Evolutionary conservation across 2,797 vertebrate genomes (phyloP).

Genomic region (Loriculus beryllinus): DNA sequence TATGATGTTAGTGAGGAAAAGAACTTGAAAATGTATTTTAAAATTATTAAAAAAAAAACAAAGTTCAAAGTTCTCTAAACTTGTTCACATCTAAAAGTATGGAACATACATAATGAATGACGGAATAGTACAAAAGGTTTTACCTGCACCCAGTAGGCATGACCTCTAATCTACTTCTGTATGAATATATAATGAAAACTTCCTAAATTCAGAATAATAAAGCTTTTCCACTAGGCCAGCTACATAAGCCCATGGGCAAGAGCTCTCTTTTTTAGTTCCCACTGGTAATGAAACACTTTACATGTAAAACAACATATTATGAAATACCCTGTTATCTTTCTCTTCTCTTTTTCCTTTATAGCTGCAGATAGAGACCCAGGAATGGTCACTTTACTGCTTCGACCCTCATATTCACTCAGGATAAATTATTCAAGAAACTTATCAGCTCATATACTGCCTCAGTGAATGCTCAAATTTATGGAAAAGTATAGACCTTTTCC

Average conservation of each 20-base stretch:
- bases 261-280: background rate
- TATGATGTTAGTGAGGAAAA: background rate
- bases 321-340: background rate
- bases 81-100: background rate
- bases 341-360: background rate
- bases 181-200: constrained; percentile 6
- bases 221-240: background rate
- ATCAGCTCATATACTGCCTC: background rate
- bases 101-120: background rate
- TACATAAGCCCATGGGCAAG: background rate
- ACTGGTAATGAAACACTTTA: background rate
- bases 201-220: background rate
- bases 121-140: background rate
- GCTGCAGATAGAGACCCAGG: background rate
- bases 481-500: background rate
- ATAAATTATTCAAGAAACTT: background rate
- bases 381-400: background rate
- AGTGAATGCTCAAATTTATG: background rate
- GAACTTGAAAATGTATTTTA: background rate
- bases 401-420: background rate
- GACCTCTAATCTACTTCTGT: background rate
- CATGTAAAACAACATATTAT: background rate
- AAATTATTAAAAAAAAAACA: background rate
- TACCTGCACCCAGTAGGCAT: background rate
- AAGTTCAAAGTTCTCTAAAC: background rate